Conservation (phyloP, 2,113 vertebrate species). For the Acinonyx jubatus region DNA sequence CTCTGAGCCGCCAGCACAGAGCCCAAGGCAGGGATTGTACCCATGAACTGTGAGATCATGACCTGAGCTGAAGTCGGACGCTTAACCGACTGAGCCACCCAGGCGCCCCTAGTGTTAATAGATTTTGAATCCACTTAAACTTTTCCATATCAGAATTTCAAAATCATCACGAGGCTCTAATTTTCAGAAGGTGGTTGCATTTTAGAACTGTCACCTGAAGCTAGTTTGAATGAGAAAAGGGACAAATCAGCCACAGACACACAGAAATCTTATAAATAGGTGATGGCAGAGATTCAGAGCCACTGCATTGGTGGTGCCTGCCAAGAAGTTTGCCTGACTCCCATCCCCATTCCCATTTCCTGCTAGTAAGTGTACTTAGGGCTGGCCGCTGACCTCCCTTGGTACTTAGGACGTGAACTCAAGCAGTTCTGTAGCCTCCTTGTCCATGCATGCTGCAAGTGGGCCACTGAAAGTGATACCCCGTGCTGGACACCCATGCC, state of each 20-base stretch:
- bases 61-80: no score
- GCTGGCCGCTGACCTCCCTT: neutral
- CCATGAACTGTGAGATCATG: no score
- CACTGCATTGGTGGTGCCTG: neutral
- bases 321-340: neutral
- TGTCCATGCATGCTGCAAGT: neutral
- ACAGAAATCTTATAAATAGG: neutral
- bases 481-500: neutral
- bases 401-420: no score
- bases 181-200: neutral
- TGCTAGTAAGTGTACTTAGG: neutral
- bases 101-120: neutral
- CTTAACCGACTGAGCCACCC: no score
- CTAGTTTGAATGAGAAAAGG: neutral
- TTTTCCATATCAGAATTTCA: neutral
- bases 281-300: neutral
- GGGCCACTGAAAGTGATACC: neutral
- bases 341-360: neutral
- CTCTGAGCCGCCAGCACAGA: no score
- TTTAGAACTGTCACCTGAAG: neutral
- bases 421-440: neutral
- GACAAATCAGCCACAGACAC: neutral
- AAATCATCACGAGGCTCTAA: neutral
- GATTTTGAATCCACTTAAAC: neutral
- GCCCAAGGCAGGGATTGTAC: no score